Evolutionary conservation across 2,113 vertebrate genomes (phyloP).

Genomic region (Coptodon rendalli): DNA sequence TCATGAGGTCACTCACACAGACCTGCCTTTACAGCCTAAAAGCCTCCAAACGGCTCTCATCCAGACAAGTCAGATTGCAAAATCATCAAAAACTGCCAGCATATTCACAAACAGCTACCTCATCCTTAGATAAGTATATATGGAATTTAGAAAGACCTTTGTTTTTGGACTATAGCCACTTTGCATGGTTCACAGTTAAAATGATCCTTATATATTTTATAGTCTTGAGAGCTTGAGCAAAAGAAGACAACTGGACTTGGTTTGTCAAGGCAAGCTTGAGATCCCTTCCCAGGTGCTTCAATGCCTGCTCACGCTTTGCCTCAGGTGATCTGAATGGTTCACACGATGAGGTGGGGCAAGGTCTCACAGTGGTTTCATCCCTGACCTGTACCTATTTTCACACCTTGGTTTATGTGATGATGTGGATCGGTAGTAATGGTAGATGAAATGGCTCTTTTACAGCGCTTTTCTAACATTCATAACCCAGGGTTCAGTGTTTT

Average conservation of each 20-base stretch:
- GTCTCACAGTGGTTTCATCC: neutral
- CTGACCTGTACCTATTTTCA: neutral
- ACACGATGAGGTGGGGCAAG: accelerated
- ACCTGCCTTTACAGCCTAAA: neutral
- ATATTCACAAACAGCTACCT: neutral
- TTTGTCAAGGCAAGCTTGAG: neutral
- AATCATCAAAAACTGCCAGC: neutral
- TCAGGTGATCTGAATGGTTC: neutral
- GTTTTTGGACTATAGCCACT: neutral
- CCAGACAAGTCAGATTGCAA: neutral
- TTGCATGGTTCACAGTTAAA: neutral
- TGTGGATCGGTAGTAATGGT: neutral
- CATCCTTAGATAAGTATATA: neutral
- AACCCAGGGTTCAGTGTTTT: neutral
- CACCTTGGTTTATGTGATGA: neutral
- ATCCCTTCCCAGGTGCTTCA: accelerated
- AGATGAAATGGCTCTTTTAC: neutral
- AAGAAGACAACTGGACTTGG: neutral
- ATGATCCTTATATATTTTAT: neutral
- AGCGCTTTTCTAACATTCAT: neutral
- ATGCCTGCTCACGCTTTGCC: neutral
- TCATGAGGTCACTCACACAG: neutral
- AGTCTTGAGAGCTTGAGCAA: neutral
- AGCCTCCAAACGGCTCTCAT: neutral
- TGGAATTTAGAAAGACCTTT: neutral